Conservation (phyloP, 2,113 vertebrate genomes). For the Zosterops pallidus region DNA sequence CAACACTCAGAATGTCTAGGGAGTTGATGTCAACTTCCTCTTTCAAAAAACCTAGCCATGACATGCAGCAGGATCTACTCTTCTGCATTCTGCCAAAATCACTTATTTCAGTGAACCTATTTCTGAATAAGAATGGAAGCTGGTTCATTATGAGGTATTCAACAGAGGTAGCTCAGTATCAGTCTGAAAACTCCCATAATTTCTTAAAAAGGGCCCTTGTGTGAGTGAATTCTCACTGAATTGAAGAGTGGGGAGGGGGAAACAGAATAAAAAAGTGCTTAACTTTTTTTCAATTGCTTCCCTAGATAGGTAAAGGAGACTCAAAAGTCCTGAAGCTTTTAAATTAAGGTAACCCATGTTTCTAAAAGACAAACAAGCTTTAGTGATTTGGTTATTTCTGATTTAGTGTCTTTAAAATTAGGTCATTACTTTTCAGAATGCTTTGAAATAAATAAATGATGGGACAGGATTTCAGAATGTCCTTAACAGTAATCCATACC, state of each 20-base stretch:
- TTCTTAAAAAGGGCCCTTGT: background rate
- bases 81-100: background rate
- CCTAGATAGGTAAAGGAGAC: background rate
- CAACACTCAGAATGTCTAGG: background rate
- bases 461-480: background rate
- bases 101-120: background rate
- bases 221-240: background rate
- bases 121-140: background rate
- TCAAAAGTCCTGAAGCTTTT: background rate
- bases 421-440: background rate
- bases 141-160: background rate
- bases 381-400: background rate
- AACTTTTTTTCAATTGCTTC: background rate
- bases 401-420: background rate
- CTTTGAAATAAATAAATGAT: slow-evolving; percentile 9
- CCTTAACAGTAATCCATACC: background rate
- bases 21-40: background rate
- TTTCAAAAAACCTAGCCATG: background rate
- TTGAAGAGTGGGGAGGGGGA: background rate
- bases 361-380: background rate
- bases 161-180: background rate
- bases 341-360: background rate
- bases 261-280: background rate
- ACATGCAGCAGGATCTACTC: background rate
- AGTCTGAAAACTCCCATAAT: background rate